Conservation (phyloP, 2,888 invertebrate species). For the Atethmia centrago region DNA sequence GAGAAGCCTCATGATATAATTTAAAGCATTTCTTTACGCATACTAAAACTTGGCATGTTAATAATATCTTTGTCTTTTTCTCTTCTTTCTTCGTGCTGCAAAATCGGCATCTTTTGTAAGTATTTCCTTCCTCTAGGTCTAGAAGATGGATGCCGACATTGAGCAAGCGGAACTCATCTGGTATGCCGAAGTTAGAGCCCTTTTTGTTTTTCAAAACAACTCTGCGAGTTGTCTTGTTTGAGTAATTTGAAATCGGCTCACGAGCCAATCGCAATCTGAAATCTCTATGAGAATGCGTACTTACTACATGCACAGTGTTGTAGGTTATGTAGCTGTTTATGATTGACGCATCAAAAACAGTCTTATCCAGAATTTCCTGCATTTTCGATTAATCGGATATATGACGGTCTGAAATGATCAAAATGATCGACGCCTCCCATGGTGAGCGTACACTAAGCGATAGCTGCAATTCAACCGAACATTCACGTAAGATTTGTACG, state of each 20-base stretch:
- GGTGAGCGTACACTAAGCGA: background rate
- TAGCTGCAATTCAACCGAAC: too few species aligned
- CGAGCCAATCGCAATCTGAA: slow-evolving; percentile 3
- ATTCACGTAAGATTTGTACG: too few species aligned
- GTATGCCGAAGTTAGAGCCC: slow-evolving; percentile 1
- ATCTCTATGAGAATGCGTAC: background rate
- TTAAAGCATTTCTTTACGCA: slow-evolving; percentile 24
- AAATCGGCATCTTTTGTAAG: slow-evolving; percentile 13
- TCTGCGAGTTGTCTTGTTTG: background rate
- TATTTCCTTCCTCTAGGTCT: slow-evolving; percentile 6
- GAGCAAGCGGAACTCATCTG: slow-evolving; percentile 8
- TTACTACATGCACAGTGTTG: background rate
- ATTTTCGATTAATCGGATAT: slow-evolving; percentile 9
- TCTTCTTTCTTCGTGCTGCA: slow-evolving; percentile 9
- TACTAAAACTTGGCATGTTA: slow-evolving; percentile 13
- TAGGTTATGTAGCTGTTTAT: background rate
- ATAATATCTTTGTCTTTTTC: slow-evolving; percentile 15
- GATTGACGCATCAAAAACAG: slow-evolving; percentile 19
- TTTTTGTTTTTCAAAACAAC: slow-evolving; percentile 6
- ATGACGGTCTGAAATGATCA: slow-evolving; percentile 5
- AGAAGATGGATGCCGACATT: slow-evolving; percentile 7
- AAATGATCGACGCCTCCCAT: slow-evolving; percentile 2
- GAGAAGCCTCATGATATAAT: slow-evolving; percentile 13
- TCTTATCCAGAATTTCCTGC: slow-evolving; percentile 10
- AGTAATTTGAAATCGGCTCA: background rate